A percentile compares a stretch with the other conserved stretches of the same genome.
phyloP scores from a whole-genome alignment of 2,888 invertebrate species.

The Orchestes rusci region DNA sequence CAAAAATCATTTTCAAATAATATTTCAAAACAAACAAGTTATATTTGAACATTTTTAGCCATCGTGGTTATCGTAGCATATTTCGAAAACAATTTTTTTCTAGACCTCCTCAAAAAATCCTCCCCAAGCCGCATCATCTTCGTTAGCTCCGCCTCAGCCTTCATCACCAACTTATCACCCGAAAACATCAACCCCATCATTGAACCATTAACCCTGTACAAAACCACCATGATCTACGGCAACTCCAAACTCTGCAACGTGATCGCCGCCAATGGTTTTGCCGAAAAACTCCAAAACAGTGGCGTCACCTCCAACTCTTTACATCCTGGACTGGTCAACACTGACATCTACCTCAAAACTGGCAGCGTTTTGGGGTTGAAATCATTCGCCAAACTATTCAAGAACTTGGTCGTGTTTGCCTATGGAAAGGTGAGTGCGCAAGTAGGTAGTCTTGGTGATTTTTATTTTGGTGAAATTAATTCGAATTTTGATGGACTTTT shows the following conservation, averaged over 20 bases:
- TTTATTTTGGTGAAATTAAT: neutral
- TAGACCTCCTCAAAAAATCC: conserved; percentile 39
- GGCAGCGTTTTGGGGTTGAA: conserved; percentile 28
- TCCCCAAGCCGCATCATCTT: conserved; percentile 39
- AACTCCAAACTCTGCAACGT: conserved; percentile 41
- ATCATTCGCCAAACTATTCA: conserved; percentile 27
- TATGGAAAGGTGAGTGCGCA: conserved; percentile 33
- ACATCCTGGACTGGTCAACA: conserved; percentile 40
- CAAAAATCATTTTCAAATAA: too few species aligned
- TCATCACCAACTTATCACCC: conserved; percentile 31
- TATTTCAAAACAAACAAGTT: too few species aligned
- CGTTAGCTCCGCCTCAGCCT: conserved; percentile 35
- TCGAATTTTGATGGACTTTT: conserved; percentile 1
- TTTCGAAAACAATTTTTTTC: conserved; percentile 16
- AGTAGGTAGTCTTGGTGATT: neutral
- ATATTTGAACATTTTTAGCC: too few species aligned
- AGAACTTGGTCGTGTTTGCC: conserved; percentile 27
- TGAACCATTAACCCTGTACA: conserved; percentile 29
- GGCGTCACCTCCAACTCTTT: conserved; percentile 39
- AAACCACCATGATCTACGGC: conserved; percentile 32
- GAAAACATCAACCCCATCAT: conserved; percentile 33
- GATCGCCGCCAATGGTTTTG: conserved; percentile 38
- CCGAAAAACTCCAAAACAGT: conserved; percentile 32
- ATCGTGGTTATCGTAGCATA: neutral
- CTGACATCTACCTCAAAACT: conserved; percentile 31